These are phyloP conservation scores for Chauna torquata DNA, from an alignment of 2,113 vertebrate genomes.

Conservation along the genomic window DNA sequence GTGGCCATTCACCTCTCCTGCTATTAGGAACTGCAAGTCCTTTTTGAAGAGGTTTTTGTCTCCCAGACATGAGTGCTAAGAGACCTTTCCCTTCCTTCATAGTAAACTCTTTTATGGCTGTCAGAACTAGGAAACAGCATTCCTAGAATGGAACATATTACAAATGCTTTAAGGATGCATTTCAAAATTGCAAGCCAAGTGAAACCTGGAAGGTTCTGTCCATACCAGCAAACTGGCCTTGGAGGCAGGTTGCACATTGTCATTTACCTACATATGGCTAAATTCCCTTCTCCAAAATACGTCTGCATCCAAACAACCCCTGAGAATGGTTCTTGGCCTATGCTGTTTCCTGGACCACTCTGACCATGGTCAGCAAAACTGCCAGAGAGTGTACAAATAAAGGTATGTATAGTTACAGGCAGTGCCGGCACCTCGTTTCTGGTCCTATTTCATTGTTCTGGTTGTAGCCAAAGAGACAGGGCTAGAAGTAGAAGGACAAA, in stretches of 20 bases:
- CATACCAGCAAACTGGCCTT: not conserved
- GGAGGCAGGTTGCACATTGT: not conserved
- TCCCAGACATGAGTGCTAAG: not conserved
- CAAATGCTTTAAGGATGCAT: not conserved
- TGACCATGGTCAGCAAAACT: not conserved
- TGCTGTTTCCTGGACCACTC: not conserved
- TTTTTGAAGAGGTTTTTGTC: not conserved
- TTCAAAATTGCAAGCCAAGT: not conserved
- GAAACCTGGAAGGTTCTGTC: not conserved
- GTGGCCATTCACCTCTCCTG: rapidly evolving
- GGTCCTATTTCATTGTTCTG: not conserved
- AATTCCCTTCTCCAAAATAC: not conserved
- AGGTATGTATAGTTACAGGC: not conserved
- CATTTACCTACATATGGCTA: not conserved
- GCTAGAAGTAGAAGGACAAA: not conserved
- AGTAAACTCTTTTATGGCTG: not conserved
- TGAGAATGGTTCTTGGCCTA: not conserved
- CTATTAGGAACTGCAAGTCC: not conserved
- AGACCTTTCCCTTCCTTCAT: not conserved
- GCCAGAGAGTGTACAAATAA: not conserved
- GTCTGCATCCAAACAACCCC: not conserved
- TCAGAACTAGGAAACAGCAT: not conserved
- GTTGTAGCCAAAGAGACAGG: not conserved
- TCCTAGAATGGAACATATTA: not conserved
- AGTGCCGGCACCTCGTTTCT: rapidly evolving